phyloP scores from a whole-genome alignment of 2,888 invertebrate species.

The Galeruca laticollis region DNA sequence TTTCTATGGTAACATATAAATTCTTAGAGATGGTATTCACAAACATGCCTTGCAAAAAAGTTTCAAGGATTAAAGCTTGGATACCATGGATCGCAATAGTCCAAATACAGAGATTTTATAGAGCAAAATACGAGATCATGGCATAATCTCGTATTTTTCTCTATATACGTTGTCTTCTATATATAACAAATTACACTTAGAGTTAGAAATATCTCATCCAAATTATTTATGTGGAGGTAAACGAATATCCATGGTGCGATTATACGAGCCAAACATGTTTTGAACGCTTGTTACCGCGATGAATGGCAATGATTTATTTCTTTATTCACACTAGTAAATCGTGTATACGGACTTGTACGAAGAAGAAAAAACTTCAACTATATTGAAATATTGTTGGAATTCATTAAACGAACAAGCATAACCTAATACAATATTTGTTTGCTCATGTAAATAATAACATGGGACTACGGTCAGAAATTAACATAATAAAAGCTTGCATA shows the following conservation, averaged over 20 bases:
- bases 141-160: no score
- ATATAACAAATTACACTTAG: no score
- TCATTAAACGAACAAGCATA: slow-evolving; percentile 11
- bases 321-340: slow-evolving; percentile 35
- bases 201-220: no score
- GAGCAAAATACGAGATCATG: no score
- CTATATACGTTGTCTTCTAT: no score
- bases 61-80: no score
- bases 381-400: slow-evolving; percentile 34
- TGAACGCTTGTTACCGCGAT: slow-evolving; percentile 21
- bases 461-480: background rate
- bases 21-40: no score
- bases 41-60: no score
- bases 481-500: no score
- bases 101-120: no score
- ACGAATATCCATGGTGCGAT: slow-evolving; percentile 2
- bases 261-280: slow-evolving; percentile 19
- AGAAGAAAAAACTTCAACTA: slow-evolving; percentile 23
- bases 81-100: no score
- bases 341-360: slow-evolving; percentile 18
- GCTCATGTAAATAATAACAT: background rate
- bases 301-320: slow-evolving; percentile 31
- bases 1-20: no score
- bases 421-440: background rate
- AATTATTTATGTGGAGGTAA: background rate